phyloP scores from a whole-genome alignment of 53 echinoderm and acorn worm genomes.

The Henricia sp. region DNA sequence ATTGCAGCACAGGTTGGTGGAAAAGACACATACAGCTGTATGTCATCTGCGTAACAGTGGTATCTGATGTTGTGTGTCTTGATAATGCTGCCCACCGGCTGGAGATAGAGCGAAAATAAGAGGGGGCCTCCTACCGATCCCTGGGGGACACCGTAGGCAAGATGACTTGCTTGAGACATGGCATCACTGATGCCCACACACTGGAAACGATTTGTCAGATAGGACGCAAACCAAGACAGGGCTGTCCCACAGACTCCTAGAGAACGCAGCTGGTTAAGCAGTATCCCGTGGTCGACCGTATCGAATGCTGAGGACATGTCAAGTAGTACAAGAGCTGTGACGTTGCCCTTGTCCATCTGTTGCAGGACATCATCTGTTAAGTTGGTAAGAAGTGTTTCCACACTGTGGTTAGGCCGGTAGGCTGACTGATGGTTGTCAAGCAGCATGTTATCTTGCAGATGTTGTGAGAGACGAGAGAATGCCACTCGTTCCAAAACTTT shows the following conservation, averaged over 20 bases:
- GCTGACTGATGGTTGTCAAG: constrained; percentile 17
- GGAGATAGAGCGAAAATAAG: constrained; percentile 44
- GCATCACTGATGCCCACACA: constrained; percentile 11
- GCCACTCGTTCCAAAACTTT: no score
- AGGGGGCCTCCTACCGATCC: constrained; percentile 45
- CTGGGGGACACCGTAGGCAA: constrained; percentile 42
- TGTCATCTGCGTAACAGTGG: constrained; percentile 53
- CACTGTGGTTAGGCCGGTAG: constrained; percentile 4
- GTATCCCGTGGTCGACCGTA: no score
- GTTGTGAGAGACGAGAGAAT: no score
- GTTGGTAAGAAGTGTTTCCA: constrained; percentile 9
- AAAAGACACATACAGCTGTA: constrained; percentile 53
- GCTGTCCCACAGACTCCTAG: not conserved
- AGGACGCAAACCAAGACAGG: not conserved
- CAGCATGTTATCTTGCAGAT: no score
- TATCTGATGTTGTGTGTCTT: constrained; percentile 15
- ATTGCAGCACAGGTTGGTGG: constrained; percentile 25
- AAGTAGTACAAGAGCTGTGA: not conserved
- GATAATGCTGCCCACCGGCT: constrained; percentile 4
- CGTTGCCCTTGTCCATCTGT: not conserved
- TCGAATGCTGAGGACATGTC: constrained; percentile 11
- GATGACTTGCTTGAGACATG: not conserved
- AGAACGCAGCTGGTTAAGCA: no score
- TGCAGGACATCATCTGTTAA: constrained; percentile 9
- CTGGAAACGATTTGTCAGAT: constrained; percentile 10